phyloP scores from a whole-genome alignment of 1,140 invertebrate genomes.

The Pseudomyrmex dendroicus region DNA sequence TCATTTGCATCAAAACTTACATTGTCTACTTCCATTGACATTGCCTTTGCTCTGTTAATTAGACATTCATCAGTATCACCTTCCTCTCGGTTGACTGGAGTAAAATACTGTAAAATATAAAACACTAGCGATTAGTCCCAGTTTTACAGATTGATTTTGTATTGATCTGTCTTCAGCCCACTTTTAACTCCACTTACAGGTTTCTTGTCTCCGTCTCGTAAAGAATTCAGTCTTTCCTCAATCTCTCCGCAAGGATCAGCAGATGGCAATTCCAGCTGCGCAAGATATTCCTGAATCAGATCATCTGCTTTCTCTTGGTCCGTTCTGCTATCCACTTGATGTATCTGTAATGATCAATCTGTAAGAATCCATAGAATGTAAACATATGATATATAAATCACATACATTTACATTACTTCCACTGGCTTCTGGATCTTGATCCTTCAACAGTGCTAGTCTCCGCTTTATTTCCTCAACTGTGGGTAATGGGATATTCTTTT shows the following conservation, averaged over 20 bases:
- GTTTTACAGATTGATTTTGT: neutral
- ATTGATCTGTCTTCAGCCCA: neutral
- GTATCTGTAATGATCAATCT: constrained; percentile 66
- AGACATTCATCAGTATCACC: constrained; percentile 55
- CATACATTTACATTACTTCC: constrained; percentile 68
- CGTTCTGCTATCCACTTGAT: constrained; percentile 78
- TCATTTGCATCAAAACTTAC: constrained; percentile 36
- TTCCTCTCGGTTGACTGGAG: neutral
- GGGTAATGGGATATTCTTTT: constrained; percentile 71
- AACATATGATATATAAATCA: neutral
- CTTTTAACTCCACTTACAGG: neutral
- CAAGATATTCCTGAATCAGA: constrained; percentile 79
- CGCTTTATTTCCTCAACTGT: constrained; percentile 81
- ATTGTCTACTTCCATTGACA: constrained; percentile 67
- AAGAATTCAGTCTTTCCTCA: constrained; percentile 68
- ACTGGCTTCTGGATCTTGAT: constrained; percentile 73
- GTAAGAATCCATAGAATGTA: neutral
- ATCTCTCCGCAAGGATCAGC: constrained; percentile 71
- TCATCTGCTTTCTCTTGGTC: constrained; percentile 81
- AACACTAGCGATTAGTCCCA: neutral
- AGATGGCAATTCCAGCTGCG: constrained; percentile 73
- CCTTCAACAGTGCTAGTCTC: constrained; percentile 80
- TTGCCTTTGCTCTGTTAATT: constrained; percentile 78
- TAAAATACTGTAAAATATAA: constrained; percentile 20
- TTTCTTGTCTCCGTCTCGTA: constrained; percentile 17